A percentile compares a stretch with the other conserved stretches of the same genome.
These are phyloP conservation scores for Chrysochloris asiatica DNA, from an alignment of 2,113 vertebrate species.

Conservation along the genomic window DNA sequence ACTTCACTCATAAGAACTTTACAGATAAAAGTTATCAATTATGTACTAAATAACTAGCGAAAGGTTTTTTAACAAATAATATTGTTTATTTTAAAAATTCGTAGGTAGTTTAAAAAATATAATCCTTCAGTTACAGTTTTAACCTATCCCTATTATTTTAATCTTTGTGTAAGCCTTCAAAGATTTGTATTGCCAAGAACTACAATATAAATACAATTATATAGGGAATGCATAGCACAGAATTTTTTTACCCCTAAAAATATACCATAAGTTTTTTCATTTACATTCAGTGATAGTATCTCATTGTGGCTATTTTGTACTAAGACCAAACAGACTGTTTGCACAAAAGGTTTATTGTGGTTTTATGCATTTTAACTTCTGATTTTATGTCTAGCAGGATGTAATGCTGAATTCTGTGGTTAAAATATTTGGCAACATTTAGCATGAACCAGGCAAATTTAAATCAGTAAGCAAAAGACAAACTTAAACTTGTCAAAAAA, in stretches of 20 bases:
- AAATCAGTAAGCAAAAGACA: slow-evolving; percentile 76
- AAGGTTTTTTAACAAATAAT: not conserved
- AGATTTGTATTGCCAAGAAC: slow-evolving; percentile 48
- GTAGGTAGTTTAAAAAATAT: slow-evolving; percentile 35
- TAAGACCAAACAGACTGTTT: slow-evolving; percentile 50
- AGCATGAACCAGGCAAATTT: slow-evolving; percentile 67
- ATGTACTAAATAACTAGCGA: slow-evolving; percentile 37
- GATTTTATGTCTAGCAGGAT: slow-evolving; percentile 76
- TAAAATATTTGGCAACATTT: slow-evolving; percentile 79
- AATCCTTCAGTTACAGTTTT: slow-evolving; percentile 52
- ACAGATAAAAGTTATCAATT: slow-evolving; percentile 30
- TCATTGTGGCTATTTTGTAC: slow-evolving; percentile 65
- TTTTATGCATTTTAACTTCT: slow-evolving; percentile 73
- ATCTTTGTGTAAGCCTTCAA: slow-evolving; percentile 46
- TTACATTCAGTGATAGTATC: slow-evolving; percentile 65
- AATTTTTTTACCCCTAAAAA: slow-evolving; percentile 45
- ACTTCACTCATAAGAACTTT: not conserved
- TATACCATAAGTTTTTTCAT: slow-evolving; percentile 57
- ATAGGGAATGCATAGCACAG: slow-evolving; percentile 50
- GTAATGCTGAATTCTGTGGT: slow-evolving; percentile 75
- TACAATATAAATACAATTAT: slow-evolving; percentile 53
- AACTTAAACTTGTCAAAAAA: slow-evolving; percentile 69
- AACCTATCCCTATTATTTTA: slow-evolving; percentile 29
- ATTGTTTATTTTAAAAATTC: slow-evolving; percentile 53
- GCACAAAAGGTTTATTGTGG: slow-evolving; percentile 67